Conservation (phyloP, 35 echinoderm and acorn worm genomes). For the Apostichopus californicus region DNA sequence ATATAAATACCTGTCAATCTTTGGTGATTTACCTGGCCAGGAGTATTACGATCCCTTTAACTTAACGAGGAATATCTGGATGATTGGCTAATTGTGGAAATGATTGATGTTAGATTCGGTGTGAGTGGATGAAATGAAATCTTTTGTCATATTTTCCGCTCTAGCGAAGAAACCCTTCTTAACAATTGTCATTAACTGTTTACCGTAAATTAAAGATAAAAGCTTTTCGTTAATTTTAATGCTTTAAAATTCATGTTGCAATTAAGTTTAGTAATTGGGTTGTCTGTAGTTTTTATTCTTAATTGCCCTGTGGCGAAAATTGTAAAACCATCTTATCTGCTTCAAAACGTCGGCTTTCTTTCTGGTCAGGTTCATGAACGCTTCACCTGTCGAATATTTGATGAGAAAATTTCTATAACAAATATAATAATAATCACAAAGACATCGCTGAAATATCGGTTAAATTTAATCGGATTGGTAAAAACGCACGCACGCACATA, state of each 20-base stretch:
- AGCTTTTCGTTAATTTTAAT: constrained; percentile 3
- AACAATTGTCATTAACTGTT: constrained; percentile 33
- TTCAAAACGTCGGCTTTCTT: background rate
- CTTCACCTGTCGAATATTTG: background rate
- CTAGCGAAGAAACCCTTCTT: background rate
- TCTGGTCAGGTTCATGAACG: background rate
- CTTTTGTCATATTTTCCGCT: background rate
- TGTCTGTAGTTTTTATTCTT: constrained; percentile 13
- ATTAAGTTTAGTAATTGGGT: constrained; percentile 42
- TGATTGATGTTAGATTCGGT: background rate
- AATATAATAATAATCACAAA: too few relatives aligned
- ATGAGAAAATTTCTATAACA: too few relatives aligned
- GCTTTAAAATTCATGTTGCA: constrained; percentile 29
- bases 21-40: too few relatives aligned
- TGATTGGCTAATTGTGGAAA: background rate
- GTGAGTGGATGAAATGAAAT: background rate
- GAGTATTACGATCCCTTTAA: background rate
- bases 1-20: too few relatives aligned
- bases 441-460: too few relatives aligned
- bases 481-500: too few relatives aligned
- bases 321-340: background rate
- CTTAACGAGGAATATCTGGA: background rate
- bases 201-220: constrained; percentile 42
- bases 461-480: too few relatives aligned
- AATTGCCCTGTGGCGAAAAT: background rate